Conservation (phyloP, 2,888 invertebrate genomes). For the Meteorus cinctellus region DNA sequence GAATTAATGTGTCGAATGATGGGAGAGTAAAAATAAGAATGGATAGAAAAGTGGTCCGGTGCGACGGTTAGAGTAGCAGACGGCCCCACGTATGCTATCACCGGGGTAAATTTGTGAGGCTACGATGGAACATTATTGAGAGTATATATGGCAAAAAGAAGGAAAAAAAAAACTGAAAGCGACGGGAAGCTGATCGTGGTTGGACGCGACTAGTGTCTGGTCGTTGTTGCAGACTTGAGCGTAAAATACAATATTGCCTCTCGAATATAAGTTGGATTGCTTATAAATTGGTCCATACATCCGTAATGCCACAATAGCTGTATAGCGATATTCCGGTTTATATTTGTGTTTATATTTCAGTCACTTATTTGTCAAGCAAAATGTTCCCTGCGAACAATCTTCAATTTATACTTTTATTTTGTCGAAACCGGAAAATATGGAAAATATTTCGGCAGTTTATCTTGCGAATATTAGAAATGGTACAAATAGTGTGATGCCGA, state of each 20-base stretch:
- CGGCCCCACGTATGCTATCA: neutral
- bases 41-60: conserved; percentile 26
- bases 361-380: neutral
- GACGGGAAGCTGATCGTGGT: conserved; percentile 10
- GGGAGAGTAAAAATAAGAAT: conserved; percentile 38
- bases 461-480: neutral
- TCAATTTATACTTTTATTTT: neutral
- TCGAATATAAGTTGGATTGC: conserved; percentile 72
- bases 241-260: conserved; percentile 71
- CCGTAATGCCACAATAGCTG: conserved; percentile 69
- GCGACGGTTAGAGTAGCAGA: conserved; percentile 3
- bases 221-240: conserved; percentile 43
- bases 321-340: conserved; percentile 50
- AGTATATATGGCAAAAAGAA: conserved; percentile 17
- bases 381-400: neutral
- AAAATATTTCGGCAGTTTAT: neutral
- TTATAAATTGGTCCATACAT: conserved; percentile 74
- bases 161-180: conserved; percentile 7
- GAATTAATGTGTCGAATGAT: conserved; percentile 31
- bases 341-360: conserved; percentile 43
- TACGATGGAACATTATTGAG: conserved; percentile 35
- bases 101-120: conserved; percentile 36
- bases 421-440: neutral
- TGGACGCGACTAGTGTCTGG: conserved; percentile 27
- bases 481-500: neutral